phyloP scores from a whole-genome alignment of 2,888 invertebrate genomes.

The Dynastes tityus region DNA sequence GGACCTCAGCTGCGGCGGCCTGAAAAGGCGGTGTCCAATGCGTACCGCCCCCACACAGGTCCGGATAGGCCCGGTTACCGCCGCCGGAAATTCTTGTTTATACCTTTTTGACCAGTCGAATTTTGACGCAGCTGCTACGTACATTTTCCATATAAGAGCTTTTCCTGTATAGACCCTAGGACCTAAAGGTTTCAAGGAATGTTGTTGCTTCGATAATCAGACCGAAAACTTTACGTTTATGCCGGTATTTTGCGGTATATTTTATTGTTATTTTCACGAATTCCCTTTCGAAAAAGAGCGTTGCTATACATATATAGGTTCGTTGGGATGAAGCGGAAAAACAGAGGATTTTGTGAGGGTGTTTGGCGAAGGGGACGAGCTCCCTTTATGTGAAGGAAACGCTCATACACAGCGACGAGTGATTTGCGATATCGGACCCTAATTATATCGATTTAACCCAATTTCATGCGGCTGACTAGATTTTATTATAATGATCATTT shows the following conservation, averaged over 20 bases:
- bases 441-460: conserved; percentile 13
- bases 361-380: no score
- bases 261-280: conserved; percentile 12
- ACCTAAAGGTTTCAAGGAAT: no score
- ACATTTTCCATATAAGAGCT: not conserved
- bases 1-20: conserved; percentile 66
- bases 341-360: no score
- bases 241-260: not conserved
- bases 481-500: not conserved
- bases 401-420: not conserved
- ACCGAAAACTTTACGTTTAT: not conserved
- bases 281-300: not conserved
- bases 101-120: conserved; percentile 68
- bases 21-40: conserved; percentile 69
- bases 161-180: no score
- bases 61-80: conserved; percentile 67
- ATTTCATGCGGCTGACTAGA: not conserved
- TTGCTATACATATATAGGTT: no score
- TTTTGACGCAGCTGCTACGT: not conserved
- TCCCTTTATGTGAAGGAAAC: no score
- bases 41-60: conserved; percentile 65
- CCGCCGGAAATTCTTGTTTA: conserved; percentile 68
- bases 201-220: not conserved
- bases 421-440: conserved; percentile 1
- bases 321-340: no score